These are phyloP conservation scores for Heliconius charithonia DNA, from an alignment of 2,888 invertebrate genomes.

Conservation along the genomic window DNA sequence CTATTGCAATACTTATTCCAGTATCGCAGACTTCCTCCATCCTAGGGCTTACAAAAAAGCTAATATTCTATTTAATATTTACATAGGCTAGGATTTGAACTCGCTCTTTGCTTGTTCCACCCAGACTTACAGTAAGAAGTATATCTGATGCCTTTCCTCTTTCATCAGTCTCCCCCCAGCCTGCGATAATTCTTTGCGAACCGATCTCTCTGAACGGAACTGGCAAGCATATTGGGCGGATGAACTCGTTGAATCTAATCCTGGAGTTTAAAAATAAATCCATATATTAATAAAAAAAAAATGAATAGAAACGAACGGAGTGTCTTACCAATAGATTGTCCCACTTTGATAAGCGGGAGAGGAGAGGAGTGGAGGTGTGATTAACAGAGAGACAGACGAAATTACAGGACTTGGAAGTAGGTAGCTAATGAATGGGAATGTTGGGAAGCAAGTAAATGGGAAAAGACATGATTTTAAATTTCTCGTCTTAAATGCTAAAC, in stretches of 20 bases:
- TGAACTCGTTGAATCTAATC: constrained; percentile 45
- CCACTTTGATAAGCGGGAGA: too few relatives aligned
- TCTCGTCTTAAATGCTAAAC: too few relatives aligned
- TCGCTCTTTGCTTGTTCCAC: background rate
- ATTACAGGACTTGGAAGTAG: too few relatives aligned
- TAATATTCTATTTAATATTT: background rate
- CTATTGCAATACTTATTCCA: too few relatives aligned
- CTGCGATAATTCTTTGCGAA: constrained; percentile 27
- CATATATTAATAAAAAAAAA: background rate
- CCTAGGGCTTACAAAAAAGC: background rate
- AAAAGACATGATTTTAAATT: too few relatives aligned
- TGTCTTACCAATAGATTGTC: background rate
- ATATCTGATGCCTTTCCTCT: constrained; percentile 19
- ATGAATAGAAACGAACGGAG: background rate
- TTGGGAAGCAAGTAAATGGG: too few relatives aligned
- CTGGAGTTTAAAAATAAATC: constrained; percentile 31
- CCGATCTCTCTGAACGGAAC: constrained; percentile 25
- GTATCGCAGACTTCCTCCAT: background rate
- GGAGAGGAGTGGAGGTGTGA: too few relatives aligned
- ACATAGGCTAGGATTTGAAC: background rate
- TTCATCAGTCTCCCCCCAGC: constrained; percentile 41
- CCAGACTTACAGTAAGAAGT: constrained; percentile 36
- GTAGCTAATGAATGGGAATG: too few relatives aligned
- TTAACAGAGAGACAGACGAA: too few relatives aligned
- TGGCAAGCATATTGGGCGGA: constrained; percentile 44